Evolutionary conservation across 1,140 invertebrate species (phyloP).

Genomic region (Goniozus legneri): DNA sequence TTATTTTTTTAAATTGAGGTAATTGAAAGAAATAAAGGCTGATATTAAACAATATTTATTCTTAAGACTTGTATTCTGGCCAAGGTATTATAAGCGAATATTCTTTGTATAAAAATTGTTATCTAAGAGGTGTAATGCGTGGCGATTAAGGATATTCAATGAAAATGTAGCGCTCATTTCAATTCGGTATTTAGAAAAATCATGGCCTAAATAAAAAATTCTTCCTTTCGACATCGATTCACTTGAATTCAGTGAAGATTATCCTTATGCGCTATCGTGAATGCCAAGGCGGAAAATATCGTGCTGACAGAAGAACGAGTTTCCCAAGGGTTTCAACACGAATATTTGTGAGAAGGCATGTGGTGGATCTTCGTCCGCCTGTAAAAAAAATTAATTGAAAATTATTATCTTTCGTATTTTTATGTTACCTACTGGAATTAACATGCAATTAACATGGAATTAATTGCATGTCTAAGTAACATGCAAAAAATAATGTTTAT

Average conservation of each 20-base stretch:
- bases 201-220: slow-evolving; percentile 15
- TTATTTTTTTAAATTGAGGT: slow-evolving; percentile 10
- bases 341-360: slow-evolving; percentile 88
- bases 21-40: slow-evolving; percentile 25
- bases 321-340: slow-evolving; percentile 79
- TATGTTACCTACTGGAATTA: too few species aligned
- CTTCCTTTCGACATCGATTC: slow-evolving; percentile 6
- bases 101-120: slow-evolving; percentile 42
- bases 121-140: slow-evolving; percentile 32
- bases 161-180: slow-evolving; percentile 36
- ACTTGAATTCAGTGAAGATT: slow-evolving; percentile 9
- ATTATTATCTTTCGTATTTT: too few species aligned
- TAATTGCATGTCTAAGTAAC: too few species aligned
- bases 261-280: slow-evolving; percentile 79
- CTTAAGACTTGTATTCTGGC: slow-evolving; percentile 22
- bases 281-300: slow-evolving; percentile 90
- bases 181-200: slow-evolving; percentile 20
- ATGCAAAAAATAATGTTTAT: too few species aligned
- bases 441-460: too few species aligned
- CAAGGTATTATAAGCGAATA: slow-evolving; percentile 30
- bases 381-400: too few species aligned
- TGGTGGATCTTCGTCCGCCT: slow-evolving; percentile 91
- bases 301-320: slow-evolving; percentile 85
- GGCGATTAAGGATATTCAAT: slow-evolving; percentile 29
- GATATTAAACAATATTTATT: slow-evolving; percentile 39